Evolutionary conservation across 2,888 invertebrate species (phyloP).

Genomic region (Folsomia manolachei): DNA sequence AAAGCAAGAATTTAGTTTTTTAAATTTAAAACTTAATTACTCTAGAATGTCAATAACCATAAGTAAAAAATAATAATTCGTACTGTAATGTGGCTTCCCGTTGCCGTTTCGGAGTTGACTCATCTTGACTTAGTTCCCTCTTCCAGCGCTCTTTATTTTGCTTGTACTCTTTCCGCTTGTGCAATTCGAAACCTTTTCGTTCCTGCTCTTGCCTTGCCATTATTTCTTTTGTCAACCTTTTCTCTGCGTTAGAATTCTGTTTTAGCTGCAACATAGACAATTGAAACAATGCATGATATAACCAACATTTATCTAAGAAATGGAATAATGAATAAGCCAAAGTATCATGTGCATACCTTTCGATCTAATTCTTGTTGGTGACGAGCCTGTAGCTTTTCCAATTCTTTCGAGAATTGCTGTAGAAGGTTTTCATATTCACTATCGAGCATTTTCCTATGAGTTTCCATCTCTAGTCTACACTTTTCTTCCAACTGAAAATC

Average conservation of each 20-base stretch:
- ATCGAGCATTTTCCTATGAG: constrained; percentile 89
- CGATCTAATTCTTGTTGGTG: constrained; percentile 58
- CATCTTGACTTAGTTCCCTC: constrained; percentile 85
- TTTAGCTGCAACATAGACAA: constrained; percentile 64
- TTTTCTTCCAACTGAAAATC: constrained; percentile 81
- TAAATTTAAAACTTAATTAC: constrained; percentile 12
- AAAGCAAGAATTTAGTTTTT: neutral
- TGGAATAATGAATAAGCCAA: neutral
- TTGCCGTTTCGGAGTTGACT: constrained; percentile 86
- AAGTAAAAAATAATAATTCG: constrained; percentile 13
- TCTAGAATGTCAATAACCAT: neutral
- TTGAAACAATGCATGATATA: neutral
- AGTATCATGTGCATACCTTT: constrained; percentile 53
- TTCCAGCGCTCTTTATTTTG: constrained; percentile 96
- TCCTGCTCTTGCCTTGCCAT: constrained; percentile 84
- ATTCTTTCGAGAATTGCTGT: constrained; percentile 85
- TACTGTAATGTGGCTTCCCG: constrained; percentile 83
- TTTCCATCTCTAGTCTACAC: constrained; percentile 94
- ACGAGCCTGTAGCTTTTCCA: constrained; percentile 78
- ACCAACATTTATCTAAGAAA: neutral
- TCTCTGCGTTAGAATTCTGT: constrained; percentile 82
- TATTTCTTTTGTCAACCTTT: constrained; percentile 90
- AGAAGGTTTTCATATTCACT: constrained; percentile 93
- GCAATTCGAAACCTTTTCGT: constrained; percentile 82
- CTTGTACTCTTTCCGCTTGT: constrained; percentile 92